Evolutionary conservation across 2,113 vertebrate genomes (phyloP).

Genomic region (Forbesichthys papilliferus): DNA sequence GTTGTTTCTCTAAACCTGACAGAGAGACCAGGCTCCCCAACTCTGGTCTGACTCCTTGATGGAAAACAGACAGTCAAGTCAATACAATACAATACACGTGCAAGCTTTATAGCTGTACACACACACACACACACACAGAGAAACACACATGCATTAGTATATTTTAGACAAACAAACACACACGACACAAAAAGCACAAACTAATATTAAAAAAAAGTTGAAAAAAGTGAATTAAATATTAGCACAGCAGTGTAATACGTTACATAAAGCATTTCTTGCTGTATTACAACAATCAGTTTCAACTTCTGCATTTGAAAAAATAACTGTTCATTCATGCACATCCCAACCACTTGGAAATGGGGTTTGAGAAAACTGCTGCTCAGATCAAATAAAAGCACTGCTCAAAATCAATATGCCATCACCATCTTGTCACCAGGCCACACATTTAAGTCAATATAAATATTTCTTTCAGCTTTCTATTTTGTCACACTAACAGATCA

Average conservation of each 20-base stretch:
- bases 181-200: background rate
- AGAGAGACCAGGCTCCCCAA: conserved; percentile 50
- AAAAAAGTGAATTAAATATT: background rate
- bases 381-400: too few species aligned
- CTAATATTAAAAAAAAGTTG: background rate
- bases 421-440: conserved; percentile 24
- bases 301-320: background rate
- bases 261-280: background rate
- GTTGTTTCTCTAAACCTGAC: conserved; percentile 70
- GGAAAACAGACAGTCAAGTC: conserved; percentile 71
- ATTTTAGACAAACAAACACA: background rate
- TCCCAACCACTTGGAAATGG: conserved; percentile 3
- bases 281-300: background rate
- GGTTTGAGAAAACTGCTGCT: conserved; percentile 8
- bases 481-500: conserved; percentile 20
- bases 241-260: background rate
- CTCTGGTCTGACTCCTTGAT: conserved; percentile 66
- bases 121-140: background rate
- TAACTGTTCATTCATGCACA: background rate
- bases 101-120: background rate
- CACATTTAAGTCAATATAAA: conserved; percentile 18
- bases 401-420: conserved; percentile 18
- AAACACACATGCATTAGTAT: background rate
- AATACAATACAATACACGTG: conserved; percentile 33
- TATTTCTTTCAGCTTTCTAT: conserved; percentile 23